Percentiles rank a stretch among this genome's conserved stretches.
phyloP scores from a whole-genome alignment of 2,113 vertebrate species.

The Carollia perspicillata region DNA sequence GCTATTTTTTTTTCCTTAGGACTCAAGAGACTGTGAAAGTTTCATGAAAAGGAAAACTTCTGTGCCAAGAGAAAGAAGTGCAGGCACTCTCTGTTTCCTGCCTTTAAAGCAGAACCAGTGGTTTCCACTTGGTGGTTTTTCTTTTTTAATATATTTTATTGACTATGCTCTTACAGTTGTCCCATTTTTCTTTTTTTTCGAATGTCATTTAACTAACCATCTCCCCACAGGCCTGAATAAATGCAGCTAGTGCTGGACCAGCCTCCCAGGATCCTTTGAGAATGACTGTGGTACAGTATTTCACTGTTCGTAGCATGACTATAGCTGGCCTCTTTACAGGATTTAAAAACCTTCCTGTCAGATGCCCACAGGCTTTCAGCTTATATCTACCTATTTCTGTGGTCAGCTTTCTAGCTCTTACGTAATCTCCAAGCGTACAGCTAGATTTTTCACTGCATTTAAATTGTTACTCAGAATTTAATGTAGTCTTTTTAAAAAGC shows the following conservation, averaged over 20 bases:
- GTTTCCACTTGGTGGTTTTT: background rate
- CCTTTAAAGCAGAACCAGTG: background rate
- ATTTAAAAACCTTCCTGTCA: conserved; percentile 61
- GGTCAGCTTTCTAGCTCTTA: conserved; percentile 65
- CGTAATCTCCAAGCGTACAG: conserved; percentile 60
- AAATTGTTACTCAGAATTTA: conserved; percentile 71
- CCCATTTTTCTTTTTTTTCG: too few relatives aligned
- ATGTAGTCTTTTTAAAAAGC: conserved; percentile 63
- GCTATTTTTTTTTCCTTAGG: conserved; percentile 32
- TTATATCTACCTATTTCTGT: conserved; percentile 14
- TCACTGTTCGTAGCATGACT: conserved; percentile 56
- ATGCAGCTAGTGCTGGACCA: background rate
- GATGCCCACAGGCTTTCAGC: conserved; percentile 27
- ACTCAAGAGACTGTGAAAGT: conserved; percentile 56
- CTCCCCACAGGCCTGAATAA: background rate
- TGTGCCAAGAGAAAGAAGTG: conserved; percentile 53
- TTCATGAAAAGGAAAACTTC: conserved; percentile 66
- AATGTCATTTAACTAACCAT: background rate
- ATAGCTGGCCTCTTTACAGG: conserved; percentile 47
- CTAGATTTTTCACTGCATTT: conserved; percentile 58
- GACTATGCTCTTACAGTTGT: too few relatives aligned
- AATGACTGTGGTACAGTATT: conserved; percentile 28
- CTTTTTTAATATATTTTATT: too few relatives aligned
- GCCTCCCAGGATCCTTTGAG: conserved; percentile 38
- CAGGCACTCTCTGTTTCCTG: conserved; percentile 49